Base-by-base conservation (phyloP, 1,140 invertebrate genomes). In the Drosophila willistoni region DNA sequence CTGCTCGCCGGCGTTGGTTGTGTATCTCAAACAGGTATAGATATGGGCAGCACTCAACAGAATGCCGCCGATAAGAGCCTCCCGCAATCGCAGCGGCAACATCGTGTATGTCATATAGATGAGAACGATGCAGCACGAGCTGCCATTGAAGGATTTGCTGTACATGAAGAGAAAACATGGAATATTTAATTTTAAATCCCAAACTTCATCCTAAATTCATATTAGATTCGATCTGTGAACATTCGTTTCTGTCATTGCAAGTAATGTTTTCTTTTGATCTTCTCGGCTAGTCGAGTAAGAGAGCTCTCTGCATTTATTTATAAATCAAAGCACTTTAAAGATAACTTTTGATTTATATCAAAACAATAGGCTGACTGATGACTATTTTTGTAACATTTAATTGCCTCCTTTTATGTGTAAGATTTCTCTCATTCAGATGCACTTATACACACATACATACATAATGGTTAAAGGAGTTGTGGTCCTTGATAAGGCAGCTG, bases 31-130 rank as follows among this genome's bases (percentile, higher is more conserved):
- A 66, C 74, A 92, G 63, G 92, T 92, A 76, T 93, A 91, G 41
- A 97, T 92, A 91, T 97, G 96, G 68, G 95, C 94, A 22, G 94
- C 87, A 14, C 94, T 95, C 68, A 96, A 94, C 4, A 95, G 87
- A 2, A 95, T 83, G 17, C 97, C 97, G 25, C 95, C 95, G 34
- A 96, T 91, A 29, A 96, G 94, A 19, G 96, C 96, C 89, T 97
- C 95, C 74, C 96, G 95, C 74, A 98, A 94, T 59, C 96, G 94
- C 42, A 98, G 94, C 1, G 97, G 97, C 65, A 98, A 94, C 73
- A 98, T 94, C 0, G 97, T 96, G 89, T 98, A 98, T 29, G 96
- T 96, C 92, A 98, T 94, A 93, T 98, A 98, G 54, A 97, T 96
- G 93, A 97, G 97, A 65, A 98, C 94, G 12, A 91, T 79, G 80